A percentile compares a stretch with the other conserved stretches of the same genome.
These are phyloP conservation scores for Aphis craccivora DNA, from an alignment of 1,140 invertebrate species.

Conservation along the genomic window DNA sequence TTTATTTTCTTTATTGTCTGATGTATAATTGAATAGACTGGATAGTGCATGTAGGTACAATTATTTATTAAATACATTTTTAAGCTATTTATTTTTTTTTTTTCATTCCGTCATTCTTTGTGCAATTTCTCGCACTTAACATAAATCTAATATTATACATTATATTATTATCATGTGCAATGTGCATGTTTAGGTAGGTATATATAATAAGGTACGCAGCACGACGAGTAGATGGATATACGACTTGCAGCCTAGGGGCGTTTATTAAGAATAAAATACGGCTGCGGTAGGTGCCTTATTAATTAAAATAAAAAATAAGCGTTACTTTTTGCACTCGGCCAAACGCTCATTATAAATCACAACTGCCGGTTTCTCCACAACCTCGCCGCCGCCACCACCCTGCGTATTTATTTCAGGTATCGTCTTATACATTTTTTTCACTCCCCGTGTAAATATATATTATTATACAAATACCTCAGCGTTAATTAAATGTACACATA, in stretches of 20 bases:
- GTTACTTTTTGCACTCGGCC: conserved; percentile 48
- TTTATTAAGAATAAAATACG: conserved; percentile 30
- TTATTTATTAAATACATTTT: background rate
- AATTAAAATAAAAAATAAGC: conserved; percentile 51
- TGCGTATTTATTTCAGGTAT: background rate
- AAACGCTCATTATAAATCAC: conserved; percentile 52
- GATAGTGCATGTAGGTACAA: background rate
- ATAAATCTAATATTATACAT: background rate
- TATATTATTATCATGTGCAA: background rate
- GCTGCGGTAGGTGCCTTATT: conserved; percentile 50
- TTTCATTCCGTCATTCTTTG: background rate
- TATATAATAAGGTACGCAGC: background rate
- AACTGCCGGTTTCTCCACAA: background rate
- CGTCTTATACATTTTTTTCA: background rate
- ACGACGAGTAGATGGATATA: background rate
- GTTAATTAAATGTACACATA: conserved; percentile 33
- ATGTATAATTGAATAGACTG: background rate
- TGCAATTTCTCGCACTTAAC: background rate
- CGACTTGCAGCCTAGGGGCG: conserved; percentile 37
- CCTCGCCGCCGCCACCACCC: background rate
- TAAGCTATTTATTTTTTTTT: background rate
- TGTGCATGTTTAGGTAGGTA: background rate
- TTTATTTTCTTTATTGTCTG: background rate
- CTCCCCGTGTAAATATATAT: background rate
- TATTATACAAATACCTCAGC: conserved; percentile 6